These are phyloP conservation scores for Drusus annulatus DNA, from an alignment of 1,140 invertebrate genomes.

Conservation along the genomic window DNA sequence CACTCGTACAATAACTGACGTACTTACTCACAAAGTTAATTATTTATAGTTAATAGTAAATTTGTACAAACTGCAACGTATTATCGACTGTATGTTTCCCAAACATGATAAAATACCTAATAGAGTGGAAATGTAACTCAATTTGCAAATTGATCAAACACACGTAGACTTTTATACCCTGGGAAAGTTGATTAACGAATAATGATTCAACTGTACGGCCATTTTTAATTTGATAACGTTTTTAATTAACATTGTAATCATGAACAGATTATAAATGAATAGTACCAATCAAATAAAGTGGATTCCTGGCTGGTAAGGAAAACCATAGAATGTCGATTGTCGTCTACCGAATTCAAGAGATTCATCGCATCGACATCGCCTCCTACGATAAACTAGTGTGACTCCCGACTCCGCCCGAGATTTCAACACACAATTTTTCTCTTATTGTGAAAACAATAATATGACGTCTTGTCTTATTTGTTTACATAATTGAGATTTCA, in stretches of 20 bases:
- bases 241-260: slow-evolving; percentile 32
- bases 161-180: neutral
- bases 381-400: neutral
- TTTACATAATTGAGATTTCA: too few relatives aligned
- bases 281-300: neutral
- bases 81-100: too few relatives aligned
- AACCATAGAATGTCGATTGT: neutral
- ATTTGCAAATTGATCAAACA: slow-evolving; percentile 6
- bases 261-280: slow-evolving; percentile 22
- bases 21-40: too few relatives aligned
- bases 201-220: slow-evolving; percentile 1
- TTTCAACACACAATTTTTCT: too few relatives aligned
- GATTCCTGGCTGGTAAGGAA: neutral
- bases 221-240: slow-evolving; percentile 4
- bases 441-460: too few relatives aligned
- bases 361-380: neutral
- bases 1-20: too few relatives aligned
- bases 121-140: too few relatives aligned
- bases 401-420: too few relatives aligned
- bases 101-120: too few relatives aligned
- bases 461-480: too few relatives aligned
- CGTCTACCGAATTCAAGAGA: slow-evolving; percentile 7
- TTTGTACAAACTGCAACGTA: too few relatives aligned
- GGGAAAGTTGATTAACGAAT: slow-evolving; percentile 4
- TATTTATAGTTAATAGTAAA: too few relatives aligned